Evolutionary conservation across 2,113 vertebrate species (phyloP).

Genomic region (Osmerus eperlanus): DNA sequence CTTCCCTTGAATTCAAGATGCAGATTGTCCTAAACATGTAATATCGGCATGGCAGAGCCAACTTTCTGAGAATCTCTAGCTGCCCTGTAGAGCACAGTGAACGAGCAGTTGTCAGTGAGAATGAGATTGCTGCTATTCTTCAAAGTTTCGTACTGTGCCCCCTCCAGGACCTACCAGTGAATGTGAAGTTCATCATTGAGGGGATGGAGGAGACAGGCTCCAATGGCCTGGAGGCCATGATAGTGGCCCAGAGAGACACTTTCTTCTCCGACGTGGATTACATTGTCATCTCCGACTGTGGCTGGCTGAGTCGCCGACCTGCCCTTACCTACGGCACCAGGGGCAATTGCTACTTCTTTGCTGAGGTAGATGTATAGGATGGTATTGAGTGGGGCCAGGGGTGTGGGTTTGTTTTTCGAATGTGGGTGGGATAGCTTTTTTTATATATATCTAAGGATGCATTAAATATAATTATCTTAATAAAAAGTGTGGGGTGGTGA

Average conservation of each 20-base stretch:
- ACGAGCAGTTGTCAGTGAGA: too few relatives aligned
- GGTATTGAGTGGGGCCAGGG: too few relatives aligned
- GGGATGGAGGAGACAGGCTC: constrained; percentile 83
- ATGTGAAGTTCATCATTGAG: constrained; percentile 79
- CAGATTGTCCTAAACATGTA: too few relatives aligned
- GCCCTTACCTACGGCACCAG: constrained; percentile 80
- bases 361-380: constrained; percentile 64
- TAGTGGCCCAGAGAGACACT: constrained; percentile 69
- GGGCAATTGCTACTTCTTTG: constrained; percentile 80
- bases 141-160: neutral
- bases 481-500: too few relatives aligned
- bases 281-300: constrained; percentile 78
- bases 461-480: too few relatives aligned
- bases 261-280: constrained; percentile 79
- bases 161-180: constrained; percentile 76
- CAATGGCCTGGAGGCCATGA: constrained; percentile 71
- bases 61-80: neutral
- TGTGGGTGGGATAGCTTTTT: neutral
- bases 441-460: too few relatives aligned
- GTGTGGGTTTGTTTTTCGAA: neutral
- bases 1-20: too few relatives aligned
- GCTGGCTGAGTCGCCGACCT: constrained; percentile 74
- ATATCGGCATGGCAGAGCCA: neutral
- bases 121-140: neutral
- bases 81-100: too few relatives aligned